phyloP scores from a whole-genome alignment of 2,888 invertebrate species.

The Chrysolina americana region DNA sequence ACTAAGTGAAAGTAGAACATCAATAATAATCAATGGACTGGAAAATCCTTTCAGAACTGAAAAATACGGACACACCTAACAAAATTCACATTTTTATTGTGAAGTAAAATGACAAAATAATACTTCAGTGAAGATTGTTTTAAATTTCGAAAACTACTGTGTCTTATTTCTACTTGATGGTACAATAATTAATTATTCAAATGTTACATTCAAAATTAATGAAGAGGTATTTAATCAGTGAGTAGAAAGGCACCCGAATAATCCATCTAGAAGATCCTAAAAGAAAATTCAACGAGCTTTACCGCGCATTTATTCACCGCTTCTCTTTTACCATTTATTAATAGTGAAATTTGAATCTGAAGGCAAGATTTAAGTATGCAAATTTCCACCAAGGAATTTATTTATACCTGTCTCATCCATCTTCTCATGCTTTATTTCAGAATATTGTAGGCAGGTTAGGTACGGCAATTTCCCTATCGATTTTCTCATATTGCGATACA shows the following conservation, averaged over 20 bases:
- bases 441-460: constrained; percentile 11
- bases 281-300: constrained; percentile 11
- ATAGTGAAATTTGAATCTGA: constrained; percentile 15
- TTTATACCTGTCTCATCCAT: constrained; percentile 22
- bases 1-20: no score
- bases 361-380: constrained; percentile 6
- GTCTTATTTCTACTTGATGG: neutral
- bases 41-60: no score
- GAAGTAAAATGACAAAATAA: no score
- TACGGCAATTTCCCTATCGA: constrained; percentile 16
- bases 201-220: neutral
- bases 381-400: constrained; percentile 6
- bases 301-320: constrained; percentile 8
- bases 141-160: neutral
- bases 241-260: neutral
- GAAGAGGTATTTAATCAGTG: constrained; percentile 4
- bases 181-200: neutral
- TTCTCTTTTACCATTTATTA: neutral
- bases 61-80: no score
- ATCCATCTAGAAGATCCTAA: constrained; percentile 1
- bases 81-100: no score
- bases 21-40: no score
- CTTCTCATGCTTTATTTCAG: constrained; percentile 18
- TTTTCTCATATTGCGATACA: constrained; percentile 13
- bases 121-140: no score